Conservation (phyloP, 2,797 vertebrate species). For the Scomberomorus guttatus region DNA sequence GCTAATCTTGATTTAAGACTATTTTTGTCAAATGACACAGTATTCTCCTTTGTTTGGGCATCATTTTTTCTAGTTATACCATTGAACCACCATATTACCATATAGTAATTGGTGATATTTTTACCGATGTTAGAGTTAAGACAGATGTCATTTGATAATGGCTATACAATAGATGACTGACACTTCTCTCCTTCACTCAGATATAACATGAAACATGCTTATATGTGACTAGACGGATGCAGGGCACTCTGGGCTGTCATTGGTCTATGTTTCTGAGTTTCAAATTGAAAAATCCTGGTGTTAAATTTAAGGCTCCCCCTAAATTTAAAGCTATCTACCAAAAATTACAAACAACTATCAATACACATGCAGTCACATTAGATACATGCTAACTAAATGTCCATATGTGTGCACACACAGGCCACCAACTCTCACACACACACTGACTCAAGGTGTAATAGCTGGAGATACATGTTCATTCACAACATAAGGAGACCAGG, state of each 20-base stretch:
- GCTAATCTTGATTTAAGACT: too few species aligned
- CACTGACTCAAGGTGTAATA: not conserved
- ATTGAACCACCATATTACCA: too few species aligned
- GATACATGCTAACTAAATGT: constrained; percentile 41
- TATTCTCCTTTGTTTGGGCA: too few species aligned
- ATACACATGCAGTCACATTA: constrained; percentile 15
- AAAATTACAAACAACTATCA: not conserved
- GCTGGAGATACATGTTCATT: too few species aligned
- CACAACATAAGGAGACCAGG: too few species aligned
- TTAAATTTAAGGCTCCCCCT: too few species aligned
- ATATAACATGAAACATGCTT: not conserved
- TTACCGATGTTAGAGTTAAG: not conserved
- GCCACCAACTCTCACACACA: not conserved
- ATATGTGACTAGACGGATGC: not conserved
- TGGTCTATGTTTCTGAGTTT: not conserved
- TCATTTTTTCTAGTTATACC: too few species aligned
- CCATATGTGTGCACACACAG: constrained; percentile 37
- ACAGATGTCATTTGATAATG: constrained; percentile 26
- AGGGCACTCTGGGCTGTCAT: not conserved
- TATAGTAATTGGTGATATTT: too few species aligned
- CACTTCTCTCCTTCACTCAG: constrained; percentile 5
- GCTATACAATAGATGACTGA: constrained; percentile 8
- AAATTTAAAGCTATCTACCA: not conserved
- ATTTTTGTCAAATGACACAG: too few species aligned
- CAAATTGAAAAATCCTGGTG: not conserved